A percentile compares a stretch with the other conserved stretches of the same genome.
phyloP scores from a whole-genome alignment of 2,797 vertebrate genomes.

The Heterohyrax brucei region DNA sequence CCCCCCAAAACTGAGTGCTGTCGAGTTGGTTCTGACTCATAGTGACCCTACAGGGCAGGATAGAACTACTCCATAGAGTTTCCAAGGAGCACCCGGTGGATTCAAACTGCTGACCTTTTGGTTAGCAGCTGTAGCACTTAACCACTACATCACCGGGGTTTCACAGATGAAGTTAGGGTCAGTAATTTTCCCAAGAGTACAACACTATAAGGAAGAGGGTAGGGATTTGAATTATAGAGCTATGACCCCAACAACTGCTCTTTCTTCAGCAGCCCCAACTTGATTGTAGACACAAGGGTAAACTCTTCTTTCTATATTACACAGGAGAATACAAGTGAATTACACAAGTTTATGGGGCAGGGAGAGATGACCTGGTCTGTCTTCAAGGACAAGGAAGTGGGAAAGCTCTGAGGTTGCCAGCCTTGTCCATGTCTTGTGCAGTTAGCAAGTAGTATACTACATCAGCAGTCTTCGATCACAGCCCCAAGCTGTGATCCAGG shows the following conservation, averaged over 20 bases:
- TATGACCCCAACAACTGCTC: rapidly evolving
- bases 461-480: rapidly evolving
- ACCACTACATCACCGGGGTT: too few species aligned
- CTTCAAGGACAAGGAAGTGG: neutral
- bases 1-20: neutral
- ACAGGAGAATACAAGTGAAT: too few species aligned
- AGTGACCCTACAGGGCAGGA: too few species aligned
- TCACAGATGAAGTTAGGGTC: too few species aligned
- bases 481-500: neutral
- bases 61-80: too few species aligned
- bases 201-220: neutral
- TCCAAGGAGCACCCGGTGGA: too few species aligned
- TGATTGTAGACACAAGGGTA: too few species aligned
- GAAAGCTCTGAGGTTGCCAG: neutral
- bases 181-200: neutral
- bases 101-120: too few species aligned
- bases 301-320: too few species aligned
- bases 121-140: too few species aligned
- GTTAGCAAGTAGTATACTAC: neutral
- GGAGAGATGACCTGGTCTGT: neutral
- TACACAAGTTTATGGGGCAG: too few species aligned
- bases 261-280: neutral
- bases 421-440: rapidly evolving
- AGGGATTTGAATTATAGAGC: neutral
- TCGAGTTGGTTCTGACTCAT: too few species aligned